Conservation (phyloP, 37 sponge, comb jelly and placozoan species). For the Tethya wilhelma region DNA sequence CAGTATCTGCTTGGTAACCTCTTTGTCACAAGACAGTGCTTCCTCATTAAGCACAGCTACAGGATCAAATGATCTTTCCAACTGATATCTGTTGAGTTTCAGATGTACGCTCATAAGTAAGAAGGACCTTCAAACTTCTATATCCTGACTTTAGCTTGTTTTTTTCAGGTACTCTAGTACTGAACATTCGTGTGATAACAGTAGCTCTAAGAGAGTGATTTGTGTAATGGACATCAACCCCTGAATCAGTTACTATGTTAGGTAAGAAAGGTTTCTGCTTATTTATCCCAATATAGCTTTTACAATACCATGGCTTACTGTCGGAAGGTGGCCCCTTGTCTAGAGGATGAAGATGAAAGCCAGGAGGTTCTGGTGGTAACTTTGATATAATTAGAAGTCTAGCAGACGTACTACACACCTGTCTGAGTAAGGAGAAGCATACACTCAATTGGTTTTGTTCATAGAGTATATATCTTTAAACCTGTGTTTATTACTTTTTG, state of each 20-base stretch:
- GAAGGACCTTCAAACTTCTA: slow-evolving; percentile 11
- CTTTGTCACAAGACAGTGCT: neutral
- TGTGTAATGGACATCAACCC: slow-evolving; percentile 18
- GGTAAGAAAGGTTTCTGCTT: slow-evolving; percentile 17
- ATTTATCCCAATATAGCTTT: slow-evolving; percentile 22
- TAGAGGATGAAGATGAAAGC: too few relatives aligned
- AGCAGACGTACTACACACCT: too few relatives aligned
- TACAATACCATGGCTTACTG: slow-evolving; percentile 21
- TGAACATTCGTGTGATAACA: slow-evolving; percentile 29
- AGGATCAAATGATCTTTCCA: neutral
- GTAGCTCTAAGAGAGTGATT: slow-evolving; percentile 42
- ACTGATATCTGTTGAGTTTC: slow-evolving; percentile 10
- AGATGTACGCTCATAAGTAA: slow-evolving; percentile 9
- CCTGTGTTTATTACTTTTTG: too few relatives aligned
- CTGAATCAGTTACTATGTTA: slow-evolving; percentile 5
- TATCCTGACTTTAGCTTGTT: slow-evolving; percentile 13
- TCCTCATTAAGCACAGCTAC: neutral
- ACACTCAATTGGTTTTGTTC: too few relatives aligned
- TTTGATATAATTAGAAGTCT: too few relatives aligned
- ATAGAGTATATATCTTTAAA: too few relatives aligned
- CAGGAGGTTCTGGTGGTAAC: too few relatives aligned
- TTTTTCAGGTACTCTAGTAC: slow-evolving; percentile 25
- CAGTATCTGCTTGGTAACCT: too few relatives aligned
- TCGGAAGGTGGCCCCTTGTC: too few relatives aligned
- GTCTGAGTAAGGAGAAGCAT: too few relatives aligned